Conservation (phyloP, 37 sponge, comb jelly and placozoan species). For the Amphimedon queenslandica region DNA sequence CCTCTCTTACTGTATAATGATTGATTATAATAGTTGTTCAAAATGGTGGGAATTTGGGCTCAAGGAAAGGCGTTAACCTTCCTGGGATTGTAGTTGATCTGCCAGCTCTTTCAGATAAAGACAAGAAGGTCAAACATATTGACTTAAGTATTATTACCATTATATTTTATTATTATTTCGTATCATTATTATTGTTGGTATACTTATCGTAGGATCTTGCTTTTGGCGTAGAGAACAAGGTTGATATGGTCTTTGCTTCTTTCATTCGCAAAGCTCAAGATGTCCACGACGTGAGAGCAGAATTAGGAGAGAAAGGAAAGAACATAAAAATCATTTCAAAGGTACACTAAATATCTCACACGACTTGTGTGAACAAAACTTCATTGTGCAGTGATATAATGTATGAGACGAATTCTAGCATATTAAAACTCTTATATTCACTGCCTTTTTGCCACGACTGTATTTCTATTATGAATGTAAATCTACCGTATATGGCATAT, state of each 20-base stretch:
- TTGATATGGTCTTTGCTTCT: slow-evolving; percentile 96
- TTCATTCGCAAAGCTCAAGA: slow-evolving; percentile 90
- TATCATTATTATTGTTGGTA: not conserved
- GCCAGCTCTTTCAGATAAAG: slow-evolving; percentile 75
- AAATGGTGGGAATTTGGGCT: slow-evolving; percentile 71
- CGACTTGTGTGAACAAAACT: too few species aligned
- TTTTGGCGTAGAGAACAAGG: slow-evolving; percentile 86
- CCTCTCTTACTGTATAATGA: not conserved
- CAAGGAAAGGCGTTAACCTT: slow-evolving; percentile 77
- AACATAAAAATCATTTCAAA: slow-evolving; percentile 84
- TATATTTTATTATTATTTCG: too few species aligned
- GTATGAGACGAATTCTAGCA: too few species aligned
- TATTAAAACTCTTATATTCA: too few species aligned
- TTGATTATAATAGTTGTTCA: slow-evolving; percentile 30
- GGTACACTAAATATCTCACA: too few species aligned
- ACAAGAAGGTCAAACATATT: slow-evolving; percentile 44
- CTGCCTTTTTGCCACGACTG: too few species aligned
- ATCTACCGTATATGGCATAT: too few species aligned
- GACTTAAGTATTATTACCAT: too few species aligned
- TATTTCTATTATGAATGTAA: too few species aligned
- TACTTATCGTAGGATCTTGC: slow-evolving; percentile 44
- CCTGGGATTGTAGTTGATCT: slow-evolving; percentile 62
- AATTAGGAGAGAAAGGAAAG: slow-evolving; percentile 82
- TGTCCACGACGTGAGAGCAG: slow-evolving; percentile 49
- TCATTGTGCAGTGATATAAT: too few species aligned